phyloP scores from a whole-genome alignment of 1,140 invertebrate genomes.

The Drosophila mojavensis region DNA sequence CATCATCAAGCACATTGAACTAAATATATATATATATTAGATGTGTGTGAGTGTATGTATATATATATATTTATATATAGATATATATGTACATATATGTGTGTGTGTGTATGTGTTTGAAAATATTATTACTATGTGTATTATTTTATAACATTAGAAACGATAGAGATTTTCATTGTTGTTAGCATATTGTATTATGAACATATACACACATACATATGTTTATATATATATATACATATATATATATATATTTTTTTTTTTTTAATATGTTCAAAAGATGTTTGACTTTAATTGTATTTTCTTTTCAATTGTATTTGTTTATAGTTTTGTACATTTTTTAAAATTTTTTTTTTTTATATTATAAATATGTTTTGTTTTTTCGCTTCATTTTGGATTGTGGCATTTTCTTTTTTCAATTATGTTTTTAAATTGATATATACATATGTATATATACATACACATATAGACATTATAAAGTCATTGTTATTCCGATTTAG shows the following conservation, averaged over 20 bases:
- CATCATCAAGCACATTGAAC: slow-evolving; percentile 41
- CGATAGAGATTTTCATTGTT: slow-evolving; percentile 5
- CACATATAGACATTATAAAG: slow-evolving; percentile 27
- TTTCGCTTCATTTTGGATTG: slow-evolving; percentile 59
- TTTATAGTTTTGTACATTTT: slow-evolving; percentile 40
- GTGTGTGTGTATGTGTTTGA: slow-evolving; percentile 38
- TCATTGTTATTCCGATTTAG: slow-evolving; percentile 27
- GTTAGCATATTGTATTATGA: slow-evolving; percentile 48
- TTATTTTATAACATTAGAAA: slow-evolving; percentile 43
- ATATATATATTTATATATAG: slow-evolving; percentile 19
- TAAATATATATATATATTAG: slow-evolving; percentile 27
- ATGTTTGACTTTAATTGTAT: slow-evolving; percentile 23
- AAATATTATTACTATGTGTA: slow-evolving; percentile 30
- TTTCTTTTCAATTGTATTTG: background rate
- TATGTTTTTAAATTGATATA: background rate
- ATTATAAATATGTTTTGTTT: slow-evolving; percentile 54
- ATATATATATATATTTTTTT: slow-evolving; percentile 23
- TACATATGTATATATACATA: slow-evolving; percentile 44
- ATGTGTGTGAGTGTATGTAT: background rate
- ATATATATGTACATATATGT: slow-evolving; percentile 27
- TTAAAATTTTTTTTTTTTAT: slow-evolving; percentile 31
- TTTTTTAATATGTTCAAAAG: slow-evolving; percentile 35
- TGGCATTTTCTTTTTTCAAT: slow-evolving; percentile 37
- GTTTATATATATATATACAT: slow-evolving; percentile 36
- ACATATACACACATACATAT: slow-evolving; percentile 51